Percentiles rank a stretch among this genome's conserved stretches.
phyloP scores from a whole-genome alignment of 2,888 invertebrate genomes.

The Eudasyphora cyanicolor region DNA sequence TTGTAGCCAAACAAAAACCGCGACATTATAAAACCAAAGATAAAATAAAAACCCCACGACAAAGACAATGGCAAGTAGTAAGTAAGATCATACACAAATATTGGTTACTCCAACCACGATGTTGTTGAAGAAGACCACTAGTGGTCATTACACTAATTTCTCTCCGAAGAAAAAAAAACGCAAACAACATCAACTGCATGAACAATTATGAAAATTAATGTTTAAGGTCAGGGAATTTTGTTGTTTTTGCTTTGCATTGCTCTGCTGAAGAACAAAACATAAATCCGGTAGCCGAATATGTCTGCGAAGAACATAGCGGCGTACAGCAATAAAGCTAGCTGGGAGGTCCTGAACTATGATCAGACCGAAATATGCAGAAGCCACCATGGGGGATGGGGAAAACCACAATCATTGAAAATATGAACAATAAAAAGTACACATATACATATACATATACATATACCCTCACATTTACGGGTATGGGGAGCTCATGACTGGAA shows the following conservation, averaged over 20 bases:
- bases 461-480: neutral
- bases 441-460: neutral
- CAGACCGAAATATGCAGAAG: conserved; percentile 14
- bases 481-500: conserved; percentile 44
- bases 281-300: conserved; percentile 63
- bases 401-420: conserved; percentile 5
- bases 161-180: conserved; percentile 9
- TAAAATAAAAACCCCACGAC: too few species aligned
- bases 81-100: conserved; percentile 33
- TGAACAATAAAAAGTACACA: conserved; percentile 47
- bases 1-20: conserved; percentile 27
- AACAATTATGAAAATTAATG: conserved; percentile 62
- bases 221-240: conserved; percentile 63
- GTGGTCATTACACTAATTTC: conserved; percentile 45
- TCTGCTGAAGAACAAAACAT: neutral
- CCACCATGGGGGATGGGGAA: neutral
- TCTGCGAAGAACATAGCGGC: conserved; percentile 11
- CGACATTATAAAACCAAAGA: too few species aligned
- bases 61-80: neutral
- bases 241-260: neutral
- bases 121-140: conserved; percentile 53
- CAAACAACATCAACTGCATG: conserved; percentile 2
- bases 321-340: conserved; percentile 42
- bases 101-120: conserved; percentile 61
- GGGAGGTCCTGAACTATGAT: conserved; percentile 65